Conservation (phyloP, 1,140 invertebrate genomes). For the Ceratina calcarata region DNA sequence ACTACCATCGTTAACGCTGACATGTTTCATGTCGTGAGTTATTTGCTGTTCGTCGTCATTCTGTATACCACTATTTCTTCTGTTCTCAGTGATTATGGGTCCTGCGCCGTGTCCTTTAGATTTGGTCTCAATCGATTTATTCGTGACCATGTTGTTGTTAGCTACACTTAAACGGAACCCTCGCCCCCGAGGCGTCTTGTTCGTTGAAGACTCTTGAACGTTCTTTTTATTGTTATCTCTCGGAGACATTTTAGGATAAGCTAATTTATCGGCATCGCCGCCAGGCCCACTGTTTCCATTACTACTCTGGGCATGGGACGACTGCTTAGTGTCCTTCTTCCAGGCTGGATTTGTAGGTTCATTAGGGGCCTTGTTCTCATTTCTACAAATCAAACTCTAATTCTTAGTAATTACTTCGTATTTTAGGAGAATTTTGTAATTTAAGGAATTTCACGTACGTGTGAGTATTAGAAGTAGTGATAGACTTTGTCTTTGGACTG, state of each 20-base stretch:
- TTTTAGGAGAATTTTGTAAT: background rate
- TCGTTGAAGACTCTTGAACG: conserved; percentile 70
- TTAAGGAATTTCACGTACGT: conserved; percentile 64
- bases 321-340: conserved; percentile 72
- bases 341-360: conserved; percentile 73
- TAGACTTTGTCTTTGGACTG: conserved; percentile 67
- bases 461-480: conserved; percentile 55
- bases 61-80: conserved; percentile 70
- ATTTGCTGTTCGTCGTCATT: conserved; percentile 75
- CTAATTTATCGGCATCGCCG: conserved; percentile 67
- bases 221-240: conserved; percentile 74
- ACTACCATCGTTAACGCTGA: conserved; percentile 77
- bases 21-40: conserved; percentile 79
- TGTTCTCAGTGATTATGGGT: conserved; percentile 65
- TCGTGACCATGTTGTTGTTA: conserved; percentile 75
- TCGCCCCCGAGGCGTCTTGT: conserved; percentile 74
- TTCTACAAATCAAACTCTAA: conserved; percentile 61
- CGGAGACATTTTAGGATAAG: conserved; percentile 61
- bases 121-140: conserved; percentile 74
- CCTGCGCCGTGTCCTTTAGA: conserved; percentile 75
- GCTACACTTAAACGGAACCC: conserved; percentile 72
- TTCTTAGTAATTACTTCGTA: conserved; percentile 3
- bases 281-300: conserved; percentile 68
- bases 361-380: conserved; percentile 73
- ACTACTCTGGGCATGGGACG: conserved; percentile 65